Evolutionary conservation across 2,888 invertebrate genomes (phyloP).

Genomic region (Acheta domesticus): DNA sequence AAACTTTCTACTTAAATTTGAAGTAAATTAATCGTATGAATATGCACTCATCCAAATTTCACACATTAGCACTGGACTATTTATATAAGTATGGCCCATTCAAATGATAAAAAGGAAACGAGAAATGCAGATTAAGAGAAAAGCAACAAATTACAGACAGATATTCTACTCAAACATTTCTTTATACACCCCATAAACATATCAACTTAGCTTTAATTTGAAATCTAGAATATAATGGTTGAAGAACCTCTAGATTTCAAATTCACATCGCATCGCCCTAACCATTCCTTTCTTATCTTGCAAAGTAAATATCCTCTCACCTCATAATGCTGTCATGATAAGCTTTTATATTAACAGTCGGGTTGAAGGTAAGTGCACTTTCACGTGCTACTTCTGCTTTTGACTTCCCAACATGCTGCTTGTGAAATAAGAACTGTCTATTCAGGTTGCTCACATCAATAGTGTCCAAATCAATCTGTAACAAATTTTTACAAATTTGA

Average conservation of each 20-base stretch:
- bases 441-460: constrained; percentile 99
- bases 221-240: too few species aligned
- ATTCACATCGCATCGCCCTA: neutral
- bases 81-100: too few species aligned
- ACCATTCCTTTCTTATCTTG: neutral
- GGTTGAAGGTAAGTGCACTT: constrained; percentile 83
- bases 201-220: too few species aligned
- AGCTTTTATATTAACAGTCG: constrained; percentile 80
- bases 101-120: too few species aligned
- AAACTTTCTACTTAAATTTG: too few species aligned
- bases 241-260: neutral
- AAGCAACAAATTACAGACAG: too few species aligned
- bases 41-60: too few species aligned
- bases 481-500: constrained; percentile 42
- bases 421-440: constrained; percentile 97
- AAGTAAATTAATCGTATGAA: too few species aligned
- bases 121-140: too few species aligned
- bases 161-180: too few species aligned
- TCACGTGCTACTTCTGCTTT: constrained; percentile 91
- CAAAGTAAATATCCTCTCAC: constrained; percentile 52
- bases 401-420: constrained; percentile 96
- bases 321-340: constrained; percentile 91
- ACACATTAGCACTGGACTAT: too few species aligned
- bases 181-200: too few species aligned
- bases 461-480: constrained; percentile 97